Evolutionary conservation across 2,888 invertebrate species (phyloP), one percentile per base, ranked within the genome.

Genomic region (Cheilosia impressa): DNA sequence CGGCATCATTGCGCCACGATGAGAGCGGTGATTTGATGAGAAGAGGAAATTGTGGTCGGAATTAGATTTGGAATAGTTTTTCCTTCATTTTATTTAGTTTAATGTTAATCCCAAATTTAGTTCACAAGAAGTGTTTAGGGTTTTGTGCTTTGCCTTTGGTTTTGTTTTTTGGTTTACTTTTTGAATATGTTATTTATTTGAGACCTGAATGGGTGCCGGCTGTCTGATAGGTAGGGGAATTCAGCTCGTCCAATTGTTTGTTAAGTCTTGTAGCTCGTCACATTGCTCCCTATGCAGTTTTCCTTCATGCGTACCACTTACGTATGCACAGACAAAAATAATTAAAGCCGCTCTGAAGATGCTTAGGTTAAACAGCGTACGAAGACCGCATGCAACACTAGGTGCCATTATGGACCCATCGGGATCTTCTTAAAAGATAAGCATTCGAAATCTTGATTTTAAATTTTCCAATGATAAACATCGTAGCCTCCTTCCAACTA

Each of bases 1-100:
- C 80, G 38, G 58, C 72, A 53, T 81, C 85, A 17, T 45, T 85
- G 41, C 45, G 76, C 62, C 81, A 85, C 63, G 85, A 85, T 62
- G 85, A 85, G 71, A 68, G 57, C 52, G 60, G 81, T 85, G 85
- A 85, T 85, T 85, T 81, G 81, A 76, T 81, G 81, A 85, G 85
- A 81, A 81, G 76, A 62, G 68, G 62, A 71, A 77, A 81, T 62
- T 81, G 82, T 82, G 82, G 73, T 69, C 68, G 77, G 69, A 87
- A 82, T 82, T 87, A 87, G 69, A 85, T 71, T 65, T 38, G 55
- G 65, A 53, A 69, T 55, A 19, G 15, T 47, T 24, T 6, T 41
- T 22, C 65, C 38, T 24, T 47, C 47, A 58, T 31, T 66, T 52
- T 31, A 10, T 13, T 45, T 4, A 47, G 47, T 43, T 7, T 58